These are phyloP conservation scores for Microtus richardsoni DNA, from an alignment of 2,113 vertebrate genomes.

Conservation along the genomic window DNA sequence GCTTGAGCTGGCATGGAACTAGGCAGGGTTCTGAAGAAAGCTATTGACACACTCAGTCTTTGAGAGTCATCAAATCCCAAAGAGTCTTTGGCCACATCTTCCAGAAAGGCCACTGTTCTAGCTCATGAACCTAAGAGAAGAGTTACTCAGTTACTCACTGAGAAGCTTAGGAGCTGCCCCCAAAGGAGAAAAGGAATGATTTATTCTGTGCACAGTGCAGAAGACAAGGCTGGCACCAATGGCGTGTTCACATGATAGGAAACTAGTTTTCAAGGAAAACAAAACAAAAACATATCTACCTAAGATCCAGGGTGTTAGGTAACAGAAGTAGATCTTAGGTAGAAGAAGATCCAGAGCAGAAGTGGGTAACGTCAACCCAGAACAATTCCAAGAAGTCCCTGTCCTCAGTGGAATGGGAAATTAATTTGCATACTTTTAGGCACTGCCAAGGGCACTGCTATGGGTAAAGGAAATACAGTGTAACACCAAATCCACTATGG, in stretches of 20 bases:
- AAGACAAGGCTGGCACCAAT: background rate
- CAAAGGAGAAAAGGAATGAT: background rate
- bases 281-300: background rate
- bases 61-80: background rate
- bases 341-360: background rate
- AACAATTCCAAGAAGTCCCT: too few relatives aligned
- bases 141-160: too few relatives aligned
- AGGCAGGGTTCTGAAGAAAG: background rate
- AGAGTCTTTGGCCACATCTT: background rate
- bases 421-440: background rate
- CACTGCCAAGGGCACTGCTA: background rate
- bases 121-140: background rate
- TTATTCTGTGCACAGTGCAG: too few relatives aligned
- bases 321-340: too few relatives aligned
- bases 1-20: background rate
- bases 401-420: background rate
- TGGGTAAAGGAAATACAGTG: background rate
- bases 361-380: background rate
- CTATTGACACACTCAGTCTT: background rate
- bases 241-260: background rate
- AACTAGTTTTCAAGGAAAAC: background rate
- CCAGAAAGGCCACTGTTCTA: background rate
- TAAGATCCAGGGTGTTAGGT: background rate
- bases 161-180: background rate
- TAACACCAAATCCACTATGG: background rate